Base-by-base conservation (phyloP, 2,888 invertebrate species). In the Pyrrhia umbra region DNA sequence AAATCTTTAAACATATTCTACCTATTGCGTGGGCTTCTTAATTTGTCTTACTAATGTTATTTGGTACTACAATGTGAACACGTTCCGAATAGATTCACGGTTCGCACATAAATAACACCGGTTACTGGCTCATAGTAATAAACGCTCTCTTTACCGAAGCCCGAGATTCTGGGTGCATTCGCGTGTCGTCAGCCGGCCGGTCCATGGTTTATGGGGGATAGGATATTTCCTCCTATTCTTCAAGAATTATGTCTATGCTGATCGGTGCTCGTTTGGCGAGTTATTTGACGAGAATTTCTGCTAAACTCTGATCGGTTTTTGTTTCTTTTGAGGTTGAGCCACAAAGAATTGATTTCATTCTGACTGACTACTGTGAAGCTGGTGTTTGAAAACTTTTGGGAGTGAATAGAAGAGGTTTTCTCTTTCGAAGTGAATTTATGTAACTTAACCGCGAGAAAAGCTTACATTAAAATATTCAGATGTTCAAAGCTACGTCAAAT, bases 31-130 rank as follows among this genome's bases (percentile, higher is more conserved):
- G n/a, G n/a, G 23, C 6, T 23, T 2, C 6, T 23, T 23, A 23
- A n/a, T n/a, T 23, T 30, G 30, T 13, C 34, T 3, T 5, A 34
- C 34, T 49, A 63, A 10, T 27, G 10, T 8, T 15, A 16, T 51
- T 61, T 43, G 46, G 50, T 52, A 23, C 6, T 61, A 75, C 57
- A 79, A 63, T 61, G 61, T 55, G 77, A 71, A 65, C 61, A 64
- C 57, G 30, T 49, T 60, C 62, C 60, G 75, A 46, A 63, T 74
- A 57, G 46, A 59, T 67, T 73, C 82, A 81, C 79, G 83, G 65
- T 67, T 83, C 78, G 37, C 84, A 84, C 85, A 85, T 86, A 85
- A 86, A 85, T 86, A 82, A 79, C 63, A 55, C 39, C 40, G 61
- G 69, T 75, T 75, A 42, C 47, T 30, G 50, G 63, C 64, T 76